phyloP scores from a whole-genome alignment of 2,888 invertebrate species.

The Scaptomyza flava region DNA sequence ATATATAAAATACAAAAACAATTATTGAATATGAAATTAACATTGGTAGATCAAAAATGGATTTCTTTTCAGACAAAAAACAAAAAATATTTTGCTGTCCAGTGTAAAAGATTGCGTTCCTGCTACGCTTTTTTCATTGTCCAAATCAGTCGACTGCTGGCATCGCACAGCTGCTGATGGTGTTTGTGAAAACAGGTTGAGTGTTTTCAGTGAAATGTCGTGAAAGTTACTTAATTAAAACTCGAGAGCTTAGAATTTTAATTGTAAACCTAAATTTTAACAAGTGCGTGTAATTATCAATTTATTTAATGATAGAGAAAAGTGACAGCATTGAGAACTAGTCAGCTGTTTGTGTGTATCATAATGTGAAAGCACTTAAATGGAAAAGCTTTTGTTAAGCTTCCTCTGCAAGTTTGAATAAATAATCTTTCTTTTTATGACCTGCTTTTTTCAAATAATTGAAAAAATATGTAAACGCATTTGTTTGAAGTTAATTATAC shows the following conservation, averaged over 20 bases:
- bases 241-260: too few relatives aligned
- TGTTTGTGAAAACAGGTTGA: conserved; percentile 8
- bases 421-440: background rate
- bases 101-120: too few relatives aligned
- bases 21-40: too few relatives aligned
- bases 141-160: conserved; percentile 11
- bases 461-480: background rate
- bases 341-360: conserved; percentile 11
- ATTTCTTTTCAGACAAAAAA: background rate
- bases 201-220: background rate
- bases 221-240: background rate
- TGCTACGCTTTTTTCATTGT: too few relatives aligned
- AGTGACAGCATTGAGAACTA: background rate
- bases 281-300: background rate
- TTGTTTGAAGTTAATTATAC: background rate
- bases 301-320: background rate
- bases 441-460: background rate
- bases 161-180: conserved; percentile 11
- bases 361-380: conserved; percentile 8
- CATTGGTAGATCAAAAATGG: too few relatives aligned
- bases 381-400: background rate
- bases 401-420: background rate
- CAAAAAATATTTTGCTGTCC: background rate
- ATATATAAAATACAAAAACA: background rate
- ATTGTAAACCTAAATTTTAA: background rate